Conservation (phyloP, 2,797 vertebrate genomes). For the Kryptolebias ocellatus region DNA sequence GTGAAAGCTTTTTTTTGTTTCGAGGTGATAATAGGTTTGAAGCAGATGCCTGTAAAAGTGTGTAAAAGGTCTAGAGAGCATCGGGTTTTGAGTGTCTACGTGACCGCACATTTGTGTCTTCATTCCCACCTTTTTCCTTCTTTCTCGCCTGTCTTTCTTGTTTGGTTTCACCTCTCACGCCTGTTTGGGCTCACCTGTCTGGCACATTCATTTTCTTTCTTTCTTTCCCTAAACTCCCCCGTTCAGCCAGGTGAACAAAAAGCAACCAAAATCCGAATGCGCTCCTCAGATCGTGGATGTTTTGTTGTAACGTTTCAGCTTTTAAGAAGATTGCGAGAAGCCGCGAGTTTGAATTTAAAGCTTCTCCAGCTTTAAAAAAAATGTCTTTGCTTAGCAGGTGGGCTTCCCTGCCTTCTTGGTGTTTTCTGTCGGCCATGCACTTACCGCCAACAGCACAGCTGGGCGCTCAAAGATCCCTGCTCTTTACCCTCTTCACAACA, state of each 20-base stretch:
- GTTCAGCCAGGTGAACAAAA: slow-evolving; percentile 4
- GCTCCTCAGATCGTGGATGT: background rate
- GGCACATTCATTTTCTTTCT: slow-evolving; percentile 25
- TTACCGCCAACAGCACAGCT: slow-evolving; percentile 25
- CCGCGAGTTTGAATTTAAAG: slow-evolving; percentile 27
- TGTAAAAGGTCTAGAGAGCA: slow-evolving; percentile 27
- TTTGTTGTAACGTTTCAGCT: slow-evolving; percentile 5
- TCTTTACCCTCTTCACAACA: slow-evolving; percentile 9
- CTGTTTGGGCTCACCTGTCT: slow-evolving; percentile 15
- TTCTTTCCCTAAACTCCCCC: slow-evolving; percentile 1
- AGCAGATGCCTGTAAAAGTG: background rate
- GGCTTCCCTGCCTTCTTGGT: slow-evolving; percentile 33
- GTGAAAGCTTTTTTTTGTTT: slow-evolving; percentile 4
- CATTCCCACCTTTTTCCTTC: slow-evolving; percentile 19
- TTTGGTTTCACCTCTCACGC: slow-evolving; percentile 14
- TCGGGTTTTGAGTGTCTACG: slow-evolving; percentile 8
- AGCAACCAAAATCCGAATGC: background rate
- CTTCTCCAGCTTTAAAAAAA: slow-evolving; percentile 1
- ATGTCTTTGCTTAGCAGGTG: slow-evolving; percentile 46
- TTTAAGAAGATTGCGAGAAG: slow-evolving; percentile 37
- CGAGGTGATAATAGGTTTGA: slow-evolving; percentile 22
- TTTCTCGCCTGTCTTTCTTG: slow-evolving; percentile 33
- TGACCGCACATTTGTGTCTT: background rate
- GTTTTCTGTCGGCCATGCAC: slow-evolving; percentile 20
- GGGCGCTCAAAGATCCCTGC: slow-evolving; percentile 29